These are phyloP conservation scores for Sparidentex hasta DNA, from an alignment of 2,797 vertebrate genomes.

Conservation along the genomic window DNA sequence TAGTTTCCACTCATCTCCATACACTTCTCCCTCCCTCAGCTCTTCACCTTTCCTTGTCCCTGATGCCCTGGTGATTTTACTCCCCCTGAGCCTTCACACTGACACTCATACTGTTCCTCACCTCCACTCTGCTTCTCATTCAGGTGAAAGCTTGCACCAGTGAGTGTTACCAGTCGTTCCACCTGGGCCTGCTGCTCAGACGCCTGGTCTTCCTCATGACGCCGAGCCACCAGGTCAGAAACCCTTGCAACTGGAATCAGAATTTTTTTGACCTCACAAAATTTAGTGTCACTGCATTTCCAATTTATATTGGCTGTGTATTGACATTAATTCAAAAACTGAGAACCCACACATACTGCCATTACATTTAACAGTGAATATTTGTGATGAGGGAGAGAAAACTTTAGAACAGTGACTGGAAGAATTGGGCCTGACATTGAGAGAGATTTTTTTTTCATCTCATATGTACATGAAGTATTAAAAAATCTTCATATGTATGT, in stretches of 20 bases:
- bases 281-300: neutral
- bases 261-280: neutral
- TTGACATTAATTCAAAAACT: neutral
- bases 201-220: conserved; percentile 95
- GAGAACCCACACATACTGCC: neutral
- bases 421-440: too few species aligned
- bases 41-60: conserved; percentile 3
- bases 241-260: neutral
- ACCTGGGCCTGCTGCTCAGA: conserved; percentile 88
- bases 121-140: conserved; percentile 25
- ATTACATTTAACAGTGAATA: neutral
- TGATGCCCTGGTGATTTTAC: conserved; percentile 5
- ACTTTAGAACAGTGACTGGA: neutral
- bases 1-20: conserved; percentile 15
- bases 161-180: conserved; percentile 84
- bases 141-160: conserved; percentile 89
- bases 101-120: conserved; percentile 6
- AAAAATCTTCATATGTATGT: too few species aligned
- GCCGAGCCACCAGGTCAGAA: conserved; percentile 90
- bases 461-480: too few species aligned
- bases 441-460: too few species aligned
- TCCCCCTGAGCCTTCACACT: conserved; percentile 28
- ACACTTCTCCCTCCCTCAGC: neutral
- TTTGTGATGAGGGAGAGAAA: neutral
- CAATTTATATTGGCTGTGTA: neutral